phyloP scores from a whole-genome alignment of 2,888 invertebrate genomes.

The Anoplius nigerrimus region DNA sequence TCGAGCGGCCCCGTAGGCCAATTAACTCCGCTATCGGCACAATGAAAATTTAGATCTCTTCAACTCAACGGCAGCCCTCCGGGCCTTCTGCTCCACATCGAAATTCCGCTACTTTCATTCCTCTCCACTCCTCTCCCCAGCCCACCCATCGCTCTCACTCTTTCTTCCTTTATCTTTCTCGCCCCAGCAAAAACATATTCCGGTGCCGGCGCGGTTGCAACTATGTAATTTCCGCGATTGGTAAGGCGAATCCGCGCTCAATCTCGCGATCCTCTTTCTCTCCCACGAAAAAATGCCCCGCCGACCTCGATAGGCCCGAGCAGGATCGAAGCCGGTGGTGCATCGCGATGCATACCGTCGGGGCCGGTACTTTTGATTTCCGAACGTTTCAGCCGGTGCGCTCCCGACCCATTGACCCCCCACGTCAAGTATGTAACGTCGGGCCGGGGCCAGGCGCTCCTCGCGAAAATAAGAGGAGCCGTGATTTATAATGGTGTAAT shows the following conservation, averaged over 20 bases:
- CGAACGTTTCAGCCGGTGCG: slow-evolving; percentile 48
- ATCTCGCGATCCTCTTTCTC: background rate
- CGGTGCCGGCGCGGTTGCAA: slow-evolving; percentile 1
- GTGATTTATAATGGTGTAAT: slow-evolving; percentile 72
- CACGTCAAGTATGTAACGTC: slow-evolving; percentile 52
- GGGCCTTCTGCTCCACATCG: too few relatives aligned
- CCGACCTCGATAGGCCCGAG: slow-evolving; percentile 3
- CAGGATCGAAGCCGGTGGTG: background rate
- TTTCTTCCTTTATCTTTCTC: too few relatives aligned
- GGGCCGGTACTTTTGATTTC: slow-evolving; percentile 32
- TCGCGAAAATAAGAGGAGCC: slow-evolving; percentile 61
- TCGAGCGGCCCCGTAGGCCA: too few relatives aligned
- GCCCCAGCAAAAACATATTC: too few relatives aligned
- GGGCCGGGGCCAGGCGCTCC: slow-evolving; percentile 32
- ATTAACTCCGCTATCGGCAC: too few relatives aligned
- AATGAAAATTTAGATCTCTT: too few relatives aligned
- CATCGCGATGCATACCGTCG: slow-evolving; percentile 2
- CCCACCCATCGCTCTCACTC: too few relatives aligned
- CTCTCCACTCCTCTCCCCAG: too few relatives aligned
- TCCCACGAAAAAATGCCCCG: background rate
- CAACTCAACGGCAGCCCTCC: too few relatives aligned
- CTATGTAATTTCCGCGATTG: slow-evolving; percentile 21
- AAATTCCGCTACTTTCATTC: too few relatives aligned
- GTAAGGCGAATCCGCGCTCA: background rate
- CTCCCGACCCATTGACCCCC: slow-evolving; percentile 58